These are phyloP conservation scores for Noctua janthe DNA, from an alignment of 2,888 invertebrate species.

Conservation along the genomic window DNA sequence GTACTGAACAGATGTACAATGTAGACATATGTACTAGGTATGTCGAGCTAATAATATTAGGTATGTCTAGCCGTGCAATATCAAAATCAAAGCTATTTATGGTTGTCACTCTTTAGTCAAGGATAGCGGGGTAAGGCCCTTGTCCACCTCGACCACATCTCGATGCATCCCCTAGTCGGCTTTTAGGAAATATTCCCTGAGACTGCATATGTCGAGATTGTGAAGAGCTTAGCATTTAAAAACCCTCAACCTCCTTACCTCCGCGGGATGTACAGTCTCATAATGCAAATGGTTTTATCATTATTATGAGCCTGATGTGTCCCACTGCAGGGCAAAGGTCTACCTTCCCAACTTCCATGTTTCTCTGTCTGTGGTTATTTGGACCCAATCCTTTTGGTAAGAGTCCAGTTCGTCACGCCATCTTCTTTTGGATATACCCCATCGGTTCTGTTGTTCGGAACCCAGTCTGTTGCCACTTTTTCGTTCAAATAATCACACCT, in stretches of 20 bases:
- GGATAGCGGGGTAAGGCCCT: not conserved
- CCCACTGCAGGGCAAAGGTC: not conserved
- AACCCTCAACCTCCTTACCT: not conserved
- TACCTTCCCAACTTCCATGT: not conserved
- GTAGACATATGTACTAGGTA: too few species aligned
- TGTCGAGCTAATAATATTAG: too few species aligned
- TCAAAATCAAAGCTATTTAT: too few species aligned
- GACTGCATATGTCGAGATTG: not conserved
- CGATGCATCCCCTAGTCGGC: not conserved
- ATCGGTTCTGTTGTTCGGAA: too few species aligned
- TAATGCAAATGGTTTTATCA: too few species aligned
- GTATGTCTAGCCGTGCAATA: too few species aligned
- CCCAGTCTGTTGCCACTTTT: too few species aligned
- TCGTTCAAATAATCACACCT: too few species aligned
- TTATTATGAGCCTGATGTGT: not conserved
- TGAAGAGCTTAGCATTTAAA: not conserved
- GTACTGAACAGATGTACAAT: too few species aligned
- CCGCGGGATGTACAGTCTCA: not conserved
- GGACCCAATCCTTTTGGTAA: not conserved
- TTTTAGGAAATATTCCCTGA: not conserved
- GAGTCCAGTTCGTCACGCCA: not conserved
- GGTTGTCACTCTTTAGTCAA: not conserved
- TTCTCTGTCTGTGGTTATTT: not conserved
- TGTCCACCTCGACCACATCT: not conserved
- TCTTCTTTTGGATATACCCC: not conserved